Evolutionary conservation across 2,888 invertebrate genomes (phyloP), one percentile per base, ranked within the genome.

Genomic region (Achlya flavicornis): DNA sequence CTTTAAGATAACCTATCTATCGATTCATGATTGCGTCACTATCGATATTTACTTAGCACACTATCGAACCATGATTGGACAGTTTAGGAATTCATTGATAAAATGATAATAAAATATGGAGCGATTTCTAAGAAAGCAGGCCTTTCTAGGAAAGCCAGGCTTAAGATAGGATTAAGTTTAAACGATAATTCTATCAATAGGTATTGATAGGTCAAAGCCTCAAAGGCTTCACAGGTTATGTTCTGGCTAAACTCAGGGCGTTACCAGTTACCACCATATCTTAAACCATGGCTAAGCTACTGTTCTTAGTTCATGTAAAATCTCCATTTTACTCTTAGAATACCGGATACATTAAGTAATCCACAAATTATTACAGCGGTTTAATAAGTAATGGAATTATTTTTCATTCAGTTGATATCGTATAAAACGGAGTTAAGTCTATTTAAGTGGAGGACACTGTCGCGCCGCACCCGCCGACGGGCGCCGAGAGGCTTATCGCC

Each of bases 1-100:
- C 79, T 48, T 65, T 70, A 12, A 68, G 84, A 86, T 85, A 86
- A 64, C 70, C 70, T 85, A 86, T 87, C 86, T 81, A 77, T 81
- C 66, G 71, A 64, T 71, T 63, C 60, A 43, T 66, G 69, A 61
- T 86, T 85, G 87, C 88, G 87, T 84, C 84, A 85, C 57, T 69
- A 67, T 62, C 65, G 6, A 41, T 71, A n/a, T n/a, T 14, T 53
- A 19, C 14, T 19, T 19, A 4, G 26, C 10, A 16, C 16, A 19
- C 19, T 53, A 53, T 53, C 14, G 53, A 53, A 10, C 19, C 19
- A 41, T 53, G 53, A 53, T 53, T 19, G 53, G 53, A 53, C 53
- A 53, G 53, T 53, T 53, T 19, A 6, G 53, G 19, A n/a, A 53
- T 53, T 53, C 53, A 53, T 53, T 53, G 53, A 53, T 53, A 53